These are phyloP conservation scores for Aviceda subcristata DNA, from an alignment of 2,113 vertebrate species.

Conservation along the genomic window DNA sequence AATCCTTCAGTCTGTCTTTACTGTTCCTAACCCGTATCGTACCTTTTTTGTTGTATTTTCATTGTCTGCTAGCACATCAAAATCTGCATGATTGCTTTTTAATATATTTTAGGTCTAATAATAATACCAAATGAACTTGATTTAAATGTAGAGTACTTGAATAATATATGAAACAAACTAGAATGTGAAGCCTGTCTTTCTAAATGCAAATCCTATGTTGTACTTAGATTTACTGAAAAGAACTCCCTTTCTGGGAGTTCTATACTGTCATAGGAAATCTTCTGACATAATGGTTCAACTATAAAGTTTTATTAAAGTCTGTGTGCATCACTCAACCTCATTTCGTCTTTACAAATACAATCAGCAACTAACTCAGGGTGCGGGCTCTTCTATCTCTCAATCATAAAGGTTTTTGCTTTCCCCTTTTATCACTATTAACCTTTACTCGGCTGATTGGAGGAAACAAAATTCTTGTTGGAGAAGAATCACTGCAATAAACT, in stretches of 20 bases:
- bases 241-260: not conserved
- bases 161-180: not conserved
- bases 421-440: not conserved
- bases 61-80: not conserved
- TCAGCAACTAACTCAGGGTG: not conserved
- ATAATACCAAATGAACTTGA: not conserved
- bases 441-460: not conserved
- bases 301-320: not conserved
- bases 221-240: not conserved
- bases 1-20: not conserved
- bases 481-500: not conserved
- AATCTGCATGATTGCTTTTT: not conserved
- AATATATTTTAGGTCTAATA: not conserved
- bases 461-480: not conserved
- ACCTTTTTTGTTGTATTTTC: not conserved
- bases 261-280: not conserved
- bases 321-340: not conserved
- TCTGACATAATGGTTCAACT: not conserved
- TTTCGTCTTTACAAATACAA: not conserved
- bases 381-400: accelerated
- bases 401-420: not conserved
- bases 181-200: not conserved
- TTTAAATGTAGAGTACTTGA: not conserved
- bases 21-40: not conserved
- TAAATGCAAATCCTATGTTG: not conserved